Evolutionary conservation across 2,797 vertebrate genomes (phyloP).

Genomic region (Lutjanus campechanus): DNA sequence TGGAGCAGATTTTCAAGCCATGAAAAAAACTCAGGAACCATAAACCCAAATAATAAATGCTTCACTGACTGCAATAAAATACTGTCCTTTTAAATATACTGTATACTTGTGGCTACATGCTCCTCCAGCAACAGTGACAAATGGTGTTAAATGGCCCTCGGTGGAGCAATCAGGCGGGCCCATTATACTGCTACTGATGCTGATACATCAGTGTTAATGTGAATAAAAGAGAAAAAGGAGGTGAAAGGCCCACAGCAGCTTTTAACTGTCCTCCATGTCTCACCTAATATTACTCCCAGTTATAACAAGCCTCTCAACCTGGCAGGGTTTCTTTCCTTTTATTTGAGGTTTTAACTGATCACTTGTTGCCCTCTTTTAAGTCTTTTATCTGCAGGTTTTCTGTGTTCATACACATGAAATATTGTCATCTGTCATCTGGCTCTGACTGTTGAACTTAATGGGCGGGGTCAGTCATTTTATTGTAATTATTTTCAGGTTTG

Average conservation of each 20-base stretch:
- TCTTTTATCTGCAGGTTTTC: not conserved
- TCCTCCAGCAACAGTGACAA: constrained; percentile 15
- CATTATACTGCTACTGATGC: constrained; percentile 32
- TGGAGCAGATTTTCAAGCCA: not conserved
- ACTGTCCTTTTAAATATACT: not conserved
- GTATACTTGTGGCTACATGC: not conserved
- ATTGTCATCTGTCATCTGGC: not conserved
- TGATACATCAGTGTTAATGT: constrained; percentile 43
- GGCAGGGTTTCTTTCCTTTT: not conserved
- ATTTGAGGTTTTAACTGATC: not conserved
- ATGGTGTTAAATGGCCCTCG: constrained; percentile 40
- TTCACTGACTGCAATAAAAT: constrained; percentile 3
- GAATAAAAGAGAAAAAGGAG: constrained; percentile 25
- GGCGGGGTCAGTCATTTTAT: no score
- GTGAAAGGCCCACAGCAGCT: constrained; percentile 37
- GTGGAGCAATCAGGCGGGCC: constrained; percentile 27
- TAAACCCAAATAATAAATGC: not conserved
- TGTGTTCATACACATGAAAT: not conserved
- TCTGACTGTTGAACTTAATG: not conserved
- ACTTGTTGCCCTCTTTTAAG: not conserved
- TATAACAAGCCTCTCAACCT: constrained; percentile 21
- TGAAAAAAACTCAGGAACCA: not conserved
- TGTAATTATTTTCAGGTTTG: no score
- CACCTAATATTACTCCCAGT: constrained; percentile 19
- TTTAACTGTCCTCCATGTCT: constrained; percentile 24